phyloP scores from a whole-genome alignment of 1,140 invertebrate genomes.

The Atopsyche davidsoni region DNA sequence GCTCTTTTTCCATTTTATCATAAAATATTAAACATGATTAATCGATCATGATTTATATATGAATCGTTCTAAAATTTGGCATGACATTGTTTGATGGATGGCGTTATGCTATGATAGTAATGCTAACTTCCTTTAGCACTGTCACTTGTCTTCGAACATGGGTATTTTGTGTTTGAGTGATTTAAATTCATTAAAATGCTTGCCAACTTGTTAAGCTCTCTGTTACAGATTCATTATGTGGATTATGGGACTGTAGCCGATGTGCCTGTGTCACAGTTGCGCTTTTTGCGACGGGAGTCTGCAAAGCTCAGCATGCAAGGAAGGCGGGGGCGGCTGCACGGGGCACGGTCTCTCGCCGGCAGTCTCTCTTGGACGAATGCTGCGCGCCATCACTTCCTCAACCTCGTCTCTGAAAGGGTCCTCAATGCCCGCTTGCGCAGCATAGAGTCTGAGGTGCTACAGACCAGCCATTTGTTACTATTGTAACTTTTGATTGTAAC shows the following conservation, averaged over 20 bases:
- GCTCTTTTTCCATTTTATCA: slow-evolving; percentile 4
- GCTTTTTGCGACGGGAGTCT: slow-evolving; percentile 12
- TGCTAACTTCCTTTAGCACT: too few relatives aligned
- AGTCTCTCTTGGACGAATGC: neutral
- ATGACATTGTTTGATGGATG: too few relatives aligned
- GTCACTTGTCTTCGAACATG: too few relatives aligned
- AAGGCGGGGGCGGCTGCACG: slow-evolving; percentile 9
- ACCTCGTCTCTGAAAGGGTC: slow-evolving; percentile 3
- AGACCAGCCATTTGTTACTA: too few relatives aligned
- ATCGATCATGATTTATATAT: neutral
- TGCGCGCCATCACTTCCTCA: slow-evolving; percentile 10
- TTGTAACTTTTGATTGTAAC: too few relatives aligned
- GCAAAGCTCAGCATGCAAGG: slow-evolving; percentile 13
- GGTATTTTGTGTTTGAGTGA: neutral
- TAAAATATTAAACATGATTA: neutral
- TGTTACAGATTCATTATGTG: slow-evolving; percentile 14
- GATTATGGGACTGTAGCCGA: slow-evolving; percentile 19
- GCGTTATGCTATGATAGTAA: too few relatives aligned
- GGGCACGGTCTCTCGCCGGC: neutral
- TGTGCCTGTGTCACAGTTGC: slow-evolving; percentile 3
- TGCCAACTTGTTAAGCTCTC: slow-evolving; percentile 1
- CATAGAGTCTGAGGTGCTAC: too few relatives aligned
- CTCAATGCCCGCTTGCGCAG: slow-evolving; percentile 4
- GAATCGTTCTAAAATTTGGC: too few relatives aligned
- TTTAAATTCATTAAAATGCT: slow-evolving; percentile 2